Conservation (phyloP, 1,140 invertebrate species). For the Pseudomyrmex concolor region DNA sequence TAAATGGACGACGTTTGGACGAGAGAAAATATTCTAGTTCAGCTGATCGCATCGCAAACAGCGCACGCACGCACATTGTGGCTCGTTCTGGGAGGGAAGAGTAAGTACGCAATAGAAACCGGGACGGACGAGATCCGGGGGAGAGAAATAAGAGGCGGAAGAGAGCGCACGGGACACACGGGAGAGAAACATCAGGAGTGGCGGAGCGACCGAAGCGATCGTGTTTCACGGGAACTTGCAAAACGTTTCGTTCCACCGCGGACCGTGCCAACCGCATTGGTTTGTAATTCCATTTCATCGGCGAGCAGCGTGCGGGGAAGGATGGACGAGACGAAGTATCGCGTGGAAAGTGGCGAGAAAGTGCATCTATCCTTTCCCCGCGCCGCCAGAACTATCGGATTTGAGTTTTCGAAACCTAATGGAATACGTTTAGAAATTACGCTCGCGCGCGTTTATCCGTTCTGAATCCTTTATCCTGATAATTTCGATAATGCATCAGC, state of each 20-base stretch:
- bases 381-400: conserved; percentile 69
- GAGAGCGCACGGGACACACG: background rate
- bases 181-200: conserved; percentile 42
- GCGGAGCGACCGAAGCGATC: conserved; percentile 39
- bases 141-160: background rate
- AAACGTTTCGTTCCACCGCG: conserved; percentile 70
- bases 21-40: conserved; percentile 34
- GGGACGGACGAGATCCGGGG: conserved; percentile 29
- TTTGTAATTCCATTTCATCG: conserved; percentile 82
- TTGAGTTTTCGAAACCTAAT: conserved; percentile 74
- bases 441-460: conserved; percentile 41
- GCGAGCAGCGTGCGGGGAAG: conserved; percentile 4
- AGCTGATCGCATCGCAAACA: conserved; percentile 37
- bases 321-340: background rate
- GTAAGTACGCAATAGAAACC: no score
- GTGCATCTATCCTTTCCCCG: conserved; percentile 62
- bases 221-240: conserved; percentile 69
- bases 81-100: no score
- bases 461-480: conserved; percentile 65
- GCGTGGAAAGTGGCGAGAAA: conserved; percentile 24
- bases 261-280: conserved; percentile 73
- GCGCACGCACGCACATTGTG: conserved; percentile 7
- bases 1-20: conserved; percentile 4
- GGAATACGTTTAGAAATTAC: conserved; percentile 64
- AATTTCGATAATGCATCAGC: conserved; percentile 32